Evolutionary conservation across 2,888 invertebrate genomes (phyloP).

Genomic region (Timema cristinae): DNA sequence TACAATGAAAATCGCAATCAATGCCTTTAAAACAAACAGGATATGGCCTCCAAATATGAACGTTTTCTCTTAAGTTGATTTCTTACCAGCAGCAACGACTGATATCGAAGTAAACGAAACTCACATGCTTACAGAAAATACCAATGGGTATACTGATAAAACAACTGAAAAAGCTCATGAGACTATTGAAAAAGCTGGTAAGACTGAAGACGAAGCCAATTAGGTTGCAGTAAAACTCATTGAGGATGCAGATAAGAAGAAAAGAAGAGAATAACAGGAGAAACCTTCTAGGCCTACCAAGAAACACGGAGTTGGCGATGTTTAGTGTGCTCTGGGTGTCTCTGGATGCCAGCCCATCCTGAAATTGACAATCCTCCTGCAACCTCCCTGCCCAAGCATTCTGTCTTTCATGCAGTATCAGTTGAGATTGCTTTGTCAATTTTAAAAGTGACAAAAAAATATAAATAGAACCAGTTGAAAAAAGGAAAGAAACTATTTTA

Average conservation of each 20-base stretch:
- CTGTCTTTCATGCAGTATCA: background rate
- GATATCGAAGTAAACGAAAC: background rate
- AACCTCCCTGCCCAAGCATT: no score
- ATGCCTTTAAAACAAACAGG: conserved; percentile 30
- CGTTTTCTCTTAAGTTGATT: background rate
- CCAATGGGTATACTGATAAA: no score
- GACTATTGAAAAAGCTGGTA: no score
- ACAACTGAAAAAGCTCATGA: no score
- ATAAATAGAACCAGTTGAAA: conserved; percentile 20
- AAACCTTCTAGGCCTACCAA: background rate
- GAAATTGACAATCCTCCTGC: no score
- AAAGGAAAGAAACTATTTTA: conserved; percentile 2
- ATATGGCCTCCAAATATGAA: conserved; percentile 30
- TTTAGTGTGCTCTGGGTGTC: background rate
- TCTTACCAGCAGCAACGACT: background rate
- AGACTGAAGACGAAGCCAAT: no score
- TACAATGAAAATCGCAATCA: conserved; percentile 28
- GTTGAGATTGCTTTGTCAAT: background rate
- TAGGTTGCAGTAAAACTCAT: no score
- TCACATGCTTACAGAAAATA: no score
- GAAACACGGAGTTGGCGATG: background rate
- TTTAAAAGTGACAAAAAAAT: conserved; percentile 20
- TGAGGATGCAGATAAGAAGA: no score
- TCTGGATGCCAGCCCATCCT: background rate
- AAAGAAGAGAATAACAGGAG: no score